Conservation (phyloP, 2,888 invertebrate genomes). For the Chironomus tentans region DNA sequence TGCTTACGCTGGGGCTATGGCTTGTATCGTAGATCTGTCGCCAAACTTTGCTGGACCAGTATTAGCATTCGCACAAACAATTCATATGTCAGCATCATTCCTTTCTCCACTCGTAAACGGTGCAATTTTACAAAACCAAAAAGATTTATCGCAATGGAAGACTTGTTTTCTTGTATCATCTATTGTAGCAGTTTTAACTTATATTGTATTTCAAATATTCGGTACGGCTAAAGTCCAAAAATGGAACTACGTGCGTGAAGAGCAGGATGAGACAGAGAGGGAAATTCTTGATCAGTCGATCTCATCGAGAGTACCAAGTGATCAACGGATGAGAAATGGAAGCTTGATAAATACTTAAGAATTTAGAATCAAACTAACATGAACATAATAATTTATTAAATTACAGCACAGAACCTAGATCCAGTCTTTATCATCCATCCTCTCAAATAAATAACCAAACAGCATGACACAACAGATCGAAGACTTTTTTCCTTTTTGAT, state of each 20-base stretch:
- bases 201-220: constrained; percentile 55
- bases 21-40: constrained; percentile 66
- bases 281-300: neutral
- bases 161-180: constrained; percentile 55
- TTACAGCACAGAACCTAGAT: neutral
- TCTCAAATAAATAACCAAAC: no score
- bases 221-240: constrained; percentile 53
- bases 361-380: neutral
- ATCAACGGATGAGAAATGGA: neutral
- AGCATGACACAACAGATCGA: no score
- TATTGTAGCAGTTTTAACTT: constrained; percentile 51
- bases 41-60: constrained; percentile 69
- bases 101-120: constrained; percentile 57
- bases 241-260: constrained; percentile 34
- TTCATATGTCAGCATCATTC: constrained; percentile 66
- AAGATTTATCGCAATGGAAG: constrained; percentile 48
- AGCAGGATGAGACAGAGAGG: neutral
- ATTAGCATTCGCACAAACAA: constrained; percentile 65
- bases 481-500: no score
- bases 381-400: neutral
- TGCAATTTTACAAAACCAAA: constrained; percentile 49
- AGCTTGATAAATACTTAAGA: neutral
- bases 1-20: constrained; percentile 66
- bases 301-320: neutral
- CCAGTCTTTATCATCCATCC: no score